These are phyloP conservation scores for Ceyx margarethae DNA, from an alignment of 2,113 vertebrate genomes.

Conservation along the genomic window DNA sequence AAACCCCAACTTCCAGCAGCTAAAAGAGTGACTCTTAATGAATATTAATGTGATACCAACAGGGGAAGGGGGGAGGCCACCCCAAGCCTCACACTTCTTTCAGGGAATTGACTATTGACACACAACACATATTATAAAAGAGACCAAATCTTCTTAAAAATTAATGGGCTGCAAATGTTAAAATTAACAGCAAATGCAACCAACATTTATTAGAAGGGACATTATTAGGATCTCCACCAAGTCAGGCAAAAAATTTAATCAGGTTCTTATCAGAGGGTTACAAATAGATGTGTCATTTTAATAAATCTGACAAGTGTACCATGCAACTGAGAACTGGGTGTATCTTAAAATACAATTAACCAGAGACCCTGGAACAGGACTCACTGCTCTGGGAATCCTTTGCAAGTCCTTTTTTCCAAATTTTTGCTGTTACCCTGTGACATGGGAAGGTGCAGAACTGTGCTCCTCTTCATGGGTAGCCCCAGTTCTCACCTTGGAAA, in stretches of 20 bases:
- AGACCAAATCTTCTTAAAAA: neutral
- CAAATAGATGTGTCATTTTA: constrained; percentile 17
- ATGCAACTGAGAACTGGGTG: neutral
- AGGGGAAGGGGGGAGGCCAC: neutral
- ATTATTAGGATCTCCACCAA: neutral
- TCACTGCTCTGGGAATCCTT: neutral
- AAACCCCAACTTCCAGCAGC: neutral
- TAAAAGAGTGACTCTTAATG: neutral
- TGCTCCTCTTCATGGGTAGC: neutral
- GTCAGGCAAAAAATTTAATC: constrained; percentile 30
- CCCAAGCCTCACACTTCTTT: neutral
- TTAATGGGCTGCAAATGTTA: neutral
- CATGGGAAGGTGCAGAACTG: neutral
- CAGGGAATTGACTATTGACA: neutral
- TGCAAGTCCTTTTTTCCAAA: neutral
- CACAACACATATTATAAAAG: neutral
- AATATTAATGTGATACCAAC: neutral
- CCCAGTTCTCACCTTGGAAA: neutral
- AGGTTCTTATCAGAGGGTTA: constrained; percentile 12
- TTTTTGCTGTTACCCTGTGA: neutral
- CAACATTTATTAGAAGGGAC: neutral
- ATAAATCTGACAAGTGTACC: neutral
- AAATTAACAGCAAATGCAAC: neutral
- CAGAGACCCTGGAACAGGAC: neutral
- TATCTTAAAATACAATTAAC: neutral